Conservation (phyloP, 2,797 vertebrate species). For the Xenops minutus region DNA sequence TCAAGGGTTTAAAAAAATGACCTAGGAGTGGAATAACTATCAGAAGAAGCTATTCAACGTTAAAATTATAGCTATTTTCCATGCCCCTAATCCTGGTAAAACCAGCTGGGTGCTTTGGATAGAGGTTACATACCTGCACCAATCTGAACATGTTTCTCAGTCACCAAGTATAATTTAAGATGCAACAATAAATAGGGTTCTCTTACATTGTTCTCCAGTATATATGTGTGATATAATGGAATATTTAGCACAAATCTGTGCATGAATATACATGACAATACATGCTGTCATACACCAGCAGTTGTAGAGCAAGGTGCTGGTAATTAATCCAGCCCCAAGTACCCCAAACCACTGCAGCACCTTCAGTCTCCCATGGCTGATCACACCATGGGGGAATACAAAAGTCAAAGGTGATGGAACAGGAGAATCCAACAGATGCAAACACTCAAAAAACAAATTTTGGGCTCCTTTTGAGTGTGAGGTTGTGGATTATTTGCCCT, state of each 20-base stretch:
- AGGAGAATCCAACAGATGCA: not conserved
- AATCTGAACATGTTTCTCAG: not conserved
- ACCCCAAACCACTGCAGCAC: not conserved
- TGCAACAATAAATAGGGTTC: not conserved
- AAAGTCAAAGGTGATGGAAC: not conserved
- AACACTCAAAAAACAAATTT: not conserved
- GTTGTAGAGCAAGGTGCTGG: not conserved
- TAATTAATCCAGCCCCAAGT: not conserved
- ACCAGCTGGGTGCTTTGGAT: not conserved
- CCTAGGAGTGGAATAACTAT: not conserved
- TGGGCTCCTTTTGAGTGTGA: not conserved
- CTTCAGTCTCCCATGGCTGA: not conserved
- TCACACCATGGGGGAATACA: fast-evolving
- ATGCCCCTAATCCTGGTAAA: not conserved
- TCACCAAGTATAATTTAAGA: not conserved
- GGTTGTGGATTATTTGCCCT: not conserved
- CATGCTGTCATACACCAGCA: not conserved
- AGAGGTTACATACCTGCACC: not conserved
- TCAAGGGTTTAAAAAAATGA: not conserved
- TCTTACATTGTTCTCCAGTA: not conserved
- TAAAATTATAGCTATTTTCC: not conserved
- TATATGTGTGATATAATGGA: not conserved
- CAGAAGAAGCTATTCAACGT: not conserved
- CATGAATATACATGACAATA: not conserved
- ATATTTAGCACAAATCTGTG: not conserved